Base-by-base conservation (phyloP, 2,888 invertebrate species). In the Drosophila flavopinicola region DNA sequence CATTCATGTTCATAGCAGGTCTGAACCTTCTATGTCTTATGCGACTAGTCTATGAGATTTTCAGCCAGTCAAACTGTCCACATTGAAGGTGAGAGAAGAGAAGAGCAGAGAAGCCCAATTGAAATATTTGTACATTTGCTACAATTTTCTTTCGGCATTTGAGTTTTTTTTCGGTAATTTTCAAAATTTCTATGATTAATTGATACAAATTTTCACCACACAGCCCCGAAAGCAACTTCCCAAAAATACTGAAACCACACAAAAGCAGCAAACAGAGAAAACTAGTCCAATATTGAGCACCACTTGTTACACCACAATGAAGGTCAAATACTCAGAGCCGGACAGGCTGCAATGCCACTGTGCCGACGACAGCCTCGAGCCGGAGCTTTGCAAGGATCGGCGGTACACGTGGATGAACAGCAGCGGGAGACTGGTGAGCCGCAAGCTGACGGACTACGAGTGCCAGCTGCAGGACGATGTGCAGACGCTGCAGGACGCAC, bases 381-480 rank as follows among this genome's bases (percentile, higher is more conserved):
- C 10, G 0, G 27, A 20, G 1, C 0, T 1, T 3, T 9, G 3
- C 6, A 53, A 44, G 9, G 33, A 24, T 0, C 71, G 82, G 1
- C 51, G 61, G 0, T 84, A 83, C 25, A 67, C 72, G 6, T 79
- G 80, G 51, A 6, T 72, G 0, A 56, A 77, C 38, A 33, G n/a
- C 0, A 9, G 24, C 0, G 85, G 83, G 0, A 0, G 3, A 0
- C 1, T 78, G 20, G 29, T 32, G 7, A 69, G 83, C 17, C 65
- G 83, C 4, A 5, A 47, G 6, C 39, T 76, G 0, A 78, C 85
- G 2, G 11, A 54, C 0, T 89, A 89, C 47, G 88, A 88, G 3
- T 66, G 75, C 7, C 53, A 73, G 23, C 59, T 90, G 30, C 89
- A 89, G 47, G 76, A 74, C 0, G 76, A 90, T 5, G 80, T 88